phyloP scores from a whole-genome alignment of 2,113 vertebrate genomes.

The Stictonetta naevosa region DNA sequence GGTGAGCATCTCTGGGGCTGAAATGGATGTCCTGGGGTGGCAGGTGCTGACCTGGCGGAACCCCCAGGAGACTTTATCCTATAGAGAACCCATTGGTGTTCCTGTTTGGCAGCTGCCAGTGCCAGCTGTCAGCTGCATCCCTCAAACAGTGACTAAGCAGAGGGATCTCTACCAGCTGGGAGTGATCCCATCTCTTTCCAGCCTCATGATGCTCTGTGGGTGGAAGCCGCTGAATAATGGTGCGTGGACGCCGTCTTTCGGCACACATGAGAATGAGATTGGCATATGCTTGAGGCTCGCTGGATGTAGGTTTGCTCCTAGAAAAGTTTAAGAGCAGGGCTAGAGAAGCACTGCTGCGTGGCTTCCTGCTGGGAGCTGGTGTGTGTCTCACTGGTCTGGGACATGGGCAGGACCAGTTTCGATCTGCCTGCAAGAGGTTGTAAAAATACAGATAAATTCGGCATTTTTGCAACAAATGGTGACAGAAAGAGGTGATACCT shows the following conservation, averaged over 20 bases:
- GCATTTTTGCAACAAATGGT: background rate
- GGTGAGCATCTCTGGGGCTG: background rate
- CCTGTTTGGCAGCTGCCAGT: background rate
- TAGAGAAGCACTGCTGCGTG: background rate
- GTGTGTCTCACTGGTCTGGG: fast-evolving
- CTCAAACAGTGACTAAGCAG: background rate
- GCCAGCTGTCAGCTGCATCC: background rate
- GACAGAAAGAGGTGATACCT: background rate
- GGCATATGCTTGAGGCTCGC: background rate
- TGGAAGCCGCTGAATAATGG: background rate
- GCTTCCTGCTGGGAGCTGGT: background rate
- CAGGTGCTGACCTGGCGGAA: background rate
- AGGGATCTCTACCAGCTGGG: background rate
- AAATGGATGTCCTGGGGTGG: background rate
- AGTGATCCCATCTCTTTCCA: background rate
- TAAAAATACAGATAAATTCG: background rate
- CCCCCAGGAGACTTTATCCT: background rate
- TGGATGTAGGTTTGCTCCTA: background rate
- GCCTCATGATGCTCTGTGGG: background rate
- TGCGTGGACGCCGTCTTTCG: fast-evolving
- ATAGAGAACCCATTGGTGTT: background rate
- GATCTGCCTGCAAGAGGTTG: background rate
- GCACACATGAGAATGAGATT: background rate
- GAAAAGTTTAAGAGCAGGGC: background rate
- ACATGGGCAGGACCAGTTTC: background rate